Conservation (phyloP, 2,113 vertebrate genomes). For the Thymallus thymallus region DNA sequence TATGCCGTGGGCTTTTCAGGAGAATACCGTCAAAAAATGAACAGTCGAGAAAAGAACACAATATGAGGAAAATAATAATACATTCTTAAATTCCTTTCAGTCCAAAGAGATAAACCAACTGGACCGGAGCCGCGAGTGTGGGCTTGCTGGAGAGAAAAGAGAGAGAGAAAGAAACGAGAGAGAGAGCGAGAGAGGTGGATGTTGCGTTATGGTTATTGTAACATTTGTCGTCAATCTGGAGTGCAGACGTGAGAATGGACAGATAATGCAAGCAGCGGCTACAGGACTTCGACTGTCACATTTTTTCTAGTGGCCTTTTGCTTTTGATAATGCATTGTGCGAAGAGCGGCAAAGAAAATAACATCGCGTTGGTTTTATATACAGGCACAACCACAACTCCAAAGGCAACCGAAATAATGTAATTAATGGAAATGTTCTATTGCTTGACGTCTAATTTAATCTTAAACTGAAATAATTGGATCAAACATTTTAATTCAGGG, state of each 20-base stretch:
- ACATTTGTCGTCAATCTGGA: constrained; percentile 35
- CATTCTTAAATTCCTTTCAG: background rate
- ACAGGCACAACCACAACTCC: constrained; percentile 25
- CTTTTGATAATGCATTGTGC: constrained; percentile 30
- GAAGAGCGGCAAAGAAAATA: constrained; percentile 39
- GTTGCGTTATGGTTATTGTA: constrained; percentile 37
- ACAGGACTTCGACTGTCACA: constrained; percentile 42
- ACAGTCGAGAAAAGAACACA: background rate
- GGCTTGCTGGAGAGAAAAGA: background rate
- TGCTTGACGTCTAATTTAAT: constrained; percentile 36
- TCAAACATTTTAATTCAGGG: constrained; percentile 55
- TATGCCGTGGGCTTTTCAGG: background rate
- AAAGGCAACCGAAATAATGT: constrained; percentile 25
- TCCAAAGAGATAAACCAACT: background rate
- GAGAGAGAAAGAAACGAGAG: background rate
- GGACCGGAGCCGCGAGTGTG: background rate
- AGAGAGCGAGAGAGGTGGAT: constrained; percentile 12
- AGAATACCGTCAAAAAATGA: background rate
- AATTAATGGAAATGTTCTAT: constrained; percentile 28
- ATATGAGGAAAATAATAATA: background rate
- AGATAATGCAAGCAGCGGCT: constrained; percentile 56
- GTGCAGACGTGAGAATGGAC: constrained; percentile 44
- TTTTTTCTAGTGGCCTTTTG: constrained; percentile 24
- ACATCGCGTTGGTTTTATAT: constrained; percentile 25
- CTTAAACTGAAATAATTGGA: constrained; percentile 35